Evolutionary conservation across 2,888 invertebrate genomes (phyloP), one percentile per base, ranked within the genome.

Genomic region (Mylabris sibirica): DNA sequence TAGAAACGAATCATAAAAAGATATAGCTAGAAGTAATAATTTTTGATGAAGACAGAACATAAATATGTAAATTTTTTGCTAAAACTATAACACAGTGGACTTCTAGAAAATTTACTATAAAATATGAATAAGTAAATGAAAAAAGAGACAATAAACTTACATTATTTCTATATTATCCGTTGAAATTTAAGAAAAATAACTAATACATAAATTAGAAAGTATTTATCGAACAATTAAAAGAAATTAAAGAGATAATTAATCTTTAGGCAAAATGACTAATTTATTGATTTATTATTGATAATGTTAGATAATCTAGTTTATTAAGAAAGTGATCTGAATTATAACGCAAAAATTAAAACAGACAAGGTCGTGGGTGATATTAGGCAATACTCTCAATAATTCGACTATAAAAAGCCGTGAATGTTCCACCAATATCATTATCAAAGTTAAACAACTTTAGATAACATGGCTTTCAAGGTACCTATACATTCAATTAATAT

Each of bases 391-490:
- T 38, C 17, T 60, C 22, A 34, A 64, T n/a, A 66, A 61, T 34
- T 63, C 65, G 22, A 60, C 35, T 60, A 59, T 60, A 22, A 70
- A 63, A 59, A 63, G 65, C 12, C 62, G 69, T 24, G 17, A 24
- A 2, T 30, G 12, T 14, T 11, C 8, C 17, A 1, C 11, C 1
- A 11, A 14, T 53, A 22, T 34, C 30, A 49, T 64, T 24, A 41
- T 61, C 53, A 30, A 26, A 60, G 49, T 60, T 41, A 26, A 66
- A 53, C 20, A 4, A 49, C 2, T 17, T 41, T 57, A 49, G 17
- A 53, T 53, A 24, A 26, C 60, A 66, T 60, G 63, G 66, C 11
- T 22, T 61, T 49, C 38, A 12, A 38, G 38, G 38, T 38, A 34
- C 3, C 5, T 34, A 14, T 3, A 3, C 0, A 38, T 12, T 38